A percentile compares a stretch with the other conserved stretches of the same genome.
Evolutionary conservation across 2,797 vertebrate genomes (phyloP).

Genomic region (Lutjanus argentimaculatus): DNA sequence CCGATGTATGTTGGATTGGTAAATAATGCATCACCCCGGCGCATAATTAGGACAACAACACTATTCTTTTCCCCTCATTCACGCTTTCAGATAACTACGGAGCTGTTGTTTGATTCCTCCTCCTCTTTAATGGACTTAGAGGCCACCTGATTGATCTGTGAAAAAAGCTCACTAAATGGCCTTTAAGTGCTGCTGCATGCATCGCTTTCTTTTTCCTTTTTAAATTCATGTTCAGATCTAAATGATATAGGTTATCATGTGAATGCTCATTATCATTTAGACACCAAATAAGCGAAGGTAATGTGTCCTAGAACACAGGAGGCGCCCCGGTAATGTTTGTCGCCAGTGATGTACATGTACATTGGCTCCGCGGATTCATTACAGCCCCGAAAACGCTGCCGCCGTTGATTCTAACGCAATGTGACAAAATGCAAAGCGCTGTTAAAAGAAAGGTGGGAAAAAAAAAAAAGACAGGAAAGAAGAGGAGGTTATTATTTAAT

Average conservation of each 20-base stretch:
- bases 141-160: conserved; percentile 86
- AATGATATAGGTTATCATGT: conserved; percentile 88
- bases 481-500: conserved; percentile 86
- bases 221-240: conserved; percentile 83
- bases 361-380: conserved; percentile 81
- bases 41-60: conserved; percentile 91
- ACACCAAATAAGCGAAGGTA: conserved; percentile 88
- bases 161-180: conserved; percentile 79
- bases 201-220: conserved; percentile 8
- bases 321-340: conserved; percentile 83
- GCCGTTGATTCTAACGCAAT: conserved; percentile 85
- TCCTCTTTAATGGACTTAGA: conserved; percentile 82
- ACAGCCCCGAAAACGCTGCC: conserved; percentile 51
- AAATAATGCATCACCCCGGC: conserved; percentile 87
- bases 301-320: conserved; percentile 85
- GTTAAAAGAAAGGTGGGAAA: conserved; percentile 78
- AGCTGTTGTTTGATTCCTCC: conserved; percentile 61
- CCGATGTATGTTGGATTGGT: conserved; percentile 87
- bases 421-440: conserved; percentile 89
- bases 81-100: conserved; percentile 74
- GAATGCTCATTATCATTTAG: conserved; percentile 90
- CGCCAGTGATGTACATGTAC: conserved; percentile 82
- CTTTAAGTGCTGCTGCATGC: conserved; percentile 68
- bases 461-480: conserved; percentile 65
- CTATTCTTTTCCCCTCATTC: conserved; percentile 77